phyloP scores from a whole-genome alignment of 2,797 vertebrate species.

The Coregonus suidteri region DNA sequence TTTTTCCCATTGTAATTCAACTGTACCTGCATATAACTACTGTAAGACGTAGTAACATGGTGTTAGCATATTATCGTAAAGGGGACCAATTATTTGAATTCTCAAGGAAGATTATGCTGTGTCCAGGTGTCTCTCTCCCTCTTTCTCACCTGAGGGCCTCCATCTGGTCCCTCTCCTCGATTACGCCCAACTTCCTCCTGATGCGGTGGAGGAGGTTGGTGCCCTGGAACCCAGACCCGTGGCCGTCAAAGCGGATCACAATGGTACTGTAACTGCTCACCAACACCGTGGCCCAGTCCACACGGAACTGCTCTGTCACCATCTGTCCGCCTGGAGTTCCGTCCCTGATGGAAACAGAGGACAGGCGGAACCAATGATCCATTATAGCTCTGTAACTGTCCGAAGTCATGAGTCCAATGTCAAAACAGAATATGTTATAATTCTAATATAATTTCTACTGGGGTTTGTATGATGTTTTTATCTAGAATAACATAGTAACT shows the following conservation, averaged over 20 bases:
- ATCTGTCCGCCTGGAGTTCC: constrained; percentile 91
- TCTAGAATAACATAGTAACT: not conserved
- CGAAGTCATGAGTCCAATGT: not conserved
- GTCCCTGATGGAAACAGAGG: constrained; percentile 75
- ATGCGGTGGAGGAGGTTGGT: constrained; percentile 92
- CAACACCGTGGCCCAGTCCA: constrained; percentile 91
- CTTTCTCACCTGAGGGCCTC: constrained; percentile 85
- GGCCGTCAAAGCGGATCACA: constrained; percentile 89
- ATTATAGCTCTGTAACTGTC: not conserved
- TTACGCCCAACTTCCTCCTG: constrained; percentile 79
- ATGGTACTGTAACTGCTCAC: constrained; percentile 89
- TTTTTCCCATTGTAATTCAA: no score
- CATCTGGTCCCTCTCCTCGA: constrained; percentile 90
- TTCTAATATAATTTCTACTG: not conserved
- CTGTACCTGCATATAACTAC: no score
- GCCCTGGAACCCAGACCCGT: constrained; percentile 94
- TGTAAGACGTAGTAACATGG: no score
- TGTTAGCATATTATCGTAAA: no score
- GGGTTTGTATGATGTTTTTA: not conserved
- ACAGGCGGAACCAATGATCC: not conserved
- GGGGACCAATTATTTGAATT: no score
- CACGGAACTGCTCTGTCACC: constrained; percentile 87
- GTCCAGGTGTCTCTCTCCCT: not conserved
- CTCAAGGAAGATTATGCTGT: no score
- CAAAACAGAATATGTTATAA: not conserved